Conservation (phyloP, 2,797 vertebrate species). For the Sebastes itinus region DNA sequence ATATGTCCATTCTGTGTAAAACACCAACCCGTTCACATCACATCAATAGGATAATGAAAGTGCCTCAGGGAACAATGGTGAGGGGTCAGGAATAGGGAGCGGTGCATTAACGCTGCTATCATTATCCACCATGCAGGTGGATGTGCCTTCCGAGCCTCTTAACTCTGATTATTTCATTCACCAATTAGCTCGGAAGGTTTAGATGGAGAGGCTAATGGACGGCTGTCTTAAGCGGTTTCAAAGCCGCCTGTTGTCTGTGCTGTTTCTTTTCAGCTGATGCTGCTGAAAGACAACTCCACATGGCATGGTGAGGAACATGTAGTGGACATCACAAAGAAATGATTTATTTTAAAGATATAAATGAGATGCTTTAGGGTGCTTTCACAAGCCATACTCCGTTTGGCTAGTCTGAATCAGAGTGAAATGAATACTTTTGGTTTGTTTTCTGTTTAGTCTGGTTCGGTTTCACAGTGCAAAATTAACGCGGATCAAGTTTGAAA, state of each 20-base stretch:
- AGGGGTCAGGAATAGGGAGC: slow-evolving; percentile 48
- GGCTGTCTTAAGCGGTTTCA: slow-evolving; percentile 77
- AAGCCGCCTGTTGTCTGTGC: slow-evolving; percentile 86
- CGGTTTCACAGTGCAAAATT: no score
- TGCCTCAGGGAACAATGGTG: slow-evolving; percentile 47
- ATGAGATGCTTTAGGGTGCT: background rate
- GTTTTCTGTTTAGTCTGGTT: background rate
- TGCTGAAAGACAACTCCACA: slow-evolving; percentile 76
- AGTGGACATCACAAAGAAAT: background rate
- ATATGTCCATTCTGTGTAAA: slow-evolving; percentile 64
- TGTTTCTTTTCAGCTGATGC: slow-evolving; percentile 81
- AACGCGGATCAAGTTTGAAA: no score
- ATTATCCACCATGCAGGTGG: slow-evolving; percentile 68
- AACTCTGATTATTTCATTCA: slow-evolving; percentile 86
- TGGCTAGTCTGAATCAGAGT: background rate
- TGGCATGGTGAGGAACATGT: slow-evolving; percentile 1
- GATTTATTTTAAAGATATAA: background rate
- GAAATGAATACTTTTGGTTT: background rate
- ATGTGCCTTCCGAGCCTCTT: slow-evolving; percentile 84
- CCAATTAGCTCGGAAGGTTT: slow-evolving; percentile 89
- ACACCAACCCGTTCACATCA: slow-evolving; percentile 42
- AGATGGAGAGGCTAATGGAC: slow-evolving; percentile 69
- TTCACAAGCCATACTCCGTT: no score
- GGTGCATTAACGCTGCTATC: slow-evolving; percentile 59
- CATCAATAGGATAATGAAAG: slow-evolving; percentile 52